Evolutionary conservation across 2,113 vertebrate genomes (phyloP).

Genomic region (Dromas ardeola): DNA sequence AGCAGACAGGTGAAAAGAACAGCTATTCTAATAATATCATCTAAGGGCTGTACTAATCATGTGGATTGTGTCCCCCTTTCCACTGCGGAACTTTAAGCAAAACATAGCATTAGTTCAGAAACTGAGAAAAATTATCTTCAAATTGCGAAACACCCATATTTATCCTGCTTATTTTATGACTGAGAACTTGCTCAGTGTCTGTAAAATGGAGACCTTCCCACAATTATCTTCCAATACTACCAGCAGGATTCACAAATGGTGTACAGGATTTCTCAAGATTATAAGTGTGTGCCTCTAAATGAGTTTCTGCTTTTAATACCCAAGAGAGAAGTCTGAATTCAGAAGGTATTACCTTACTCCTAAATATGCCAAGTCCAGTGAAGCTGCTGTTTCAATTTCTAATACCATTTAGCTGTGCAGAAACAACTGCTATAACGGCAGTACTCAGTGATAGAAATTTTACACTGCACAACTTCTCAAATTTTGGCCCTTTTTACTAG

Average conservation of each 20-base stretch:
- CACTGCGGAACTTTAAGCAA: not conserved
- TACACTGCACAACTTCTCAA: not conserved
- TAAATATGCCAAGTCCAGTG: not conserved
- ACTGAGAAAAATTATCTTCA: not conserved
- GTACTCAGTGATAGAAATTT: not conserved
- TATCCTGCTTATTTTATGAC: not conserved
- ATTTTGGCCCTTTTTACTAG: not conserved
- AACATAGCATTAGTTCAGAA: not conserved
- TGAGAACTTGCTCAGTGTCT: not conserved
- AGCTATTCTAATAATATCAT: not conserved
- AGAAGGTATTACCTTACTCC: not conserved
- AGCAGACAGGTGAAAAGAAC: not conserved
- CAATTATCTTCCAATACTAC: not conserved
- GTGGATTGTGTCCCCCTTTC: not conserved
- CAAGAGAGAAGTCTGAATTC: not conserved
- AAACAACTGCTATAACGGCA: not conserved
- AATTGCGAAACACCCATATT: not conserved
- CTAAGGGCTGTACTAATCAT: not conserved
- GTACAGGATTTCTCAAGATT: not conserved
- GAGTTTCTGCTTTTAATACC: not conserved
- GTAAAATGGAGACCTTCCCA: not conserved
- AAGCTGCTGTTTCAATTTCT: conserved; percentile 9
- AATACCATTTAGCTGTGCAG: not conserved
- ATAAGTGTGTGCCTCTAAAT: not conserved
- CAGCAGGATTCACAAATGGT: not conserved